These are phyloP conservation scores for Patiria pectinifera DNA, from an alignment of 53 echinoderm and acorn worm genomes.

Conservation along the genomic window DNA sequence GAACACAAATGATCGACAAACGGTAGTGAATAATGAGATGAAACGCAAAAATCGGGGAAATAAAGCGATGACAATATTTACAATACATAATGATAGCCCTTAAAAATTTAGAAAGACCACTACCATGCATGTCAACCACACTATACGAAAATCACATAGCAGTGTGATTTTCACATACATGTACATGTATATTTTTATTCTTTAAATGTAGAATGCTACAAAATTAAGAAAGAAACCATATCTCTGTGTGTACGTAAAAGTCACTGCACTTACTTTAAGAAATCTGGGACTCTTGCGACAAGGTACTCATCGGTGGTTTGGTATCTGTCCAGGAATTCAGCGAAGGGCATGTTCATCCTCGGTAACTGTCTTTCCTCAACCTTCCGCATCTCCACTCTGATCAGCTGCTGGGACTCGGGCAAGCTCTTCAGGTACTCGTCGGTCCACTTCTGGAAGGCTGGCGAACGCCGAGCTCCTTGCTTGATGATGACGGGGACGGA, in stretches of 20 bases:
- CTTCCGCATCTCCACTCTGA: slow-evolving; percentile 75
- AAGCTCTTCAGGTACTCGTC: slow-evolving; percentile 68
- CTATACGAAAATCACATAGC: too few relatives aligned
- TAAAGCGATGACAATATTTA: not conserved
- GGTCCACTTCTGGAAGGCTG: slow-evolving; percentile 75
- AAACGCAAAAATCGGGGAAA: too few relatives aligned
- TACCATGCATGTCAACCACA: too few relatives aligned
- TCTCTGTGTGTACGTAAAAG: not conserved
- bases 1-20: too few relatives aligned
- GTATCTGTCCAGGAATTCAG: slow-evolving; percentile 79
- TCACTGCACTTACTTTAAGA: slow-evolving; percentile 64
- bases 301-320: slow-evolving; percentile 72
- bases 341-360: slow-evolving; percentile 63
- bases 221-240: too few relatives aligned
- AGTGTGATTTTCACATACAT: too few relatives aligned
- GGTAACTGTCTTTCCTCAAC: slow-evolving; percentile 71
- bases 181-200: too few relatives aligned
- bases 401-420: slow-evolving; percentile 68
- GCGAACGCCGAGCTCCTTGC: slow-evolving; percentile 69
- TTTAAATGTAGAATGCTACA: too few relatives aligned
- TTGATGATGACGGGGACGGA: slow-evolving; percentile 83
- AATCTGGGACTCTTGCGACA: slow-evolving; percentile 70
- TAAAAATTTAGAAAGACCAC: not conserved
- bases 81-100: not conserved
- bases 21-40: too few relatives aligned